Evolutionary conservation across 2,888 invertebrate genomes (phyloP), one percentile per base, ranked within the genome.

Genomic region (Amiota communis): DNA sequence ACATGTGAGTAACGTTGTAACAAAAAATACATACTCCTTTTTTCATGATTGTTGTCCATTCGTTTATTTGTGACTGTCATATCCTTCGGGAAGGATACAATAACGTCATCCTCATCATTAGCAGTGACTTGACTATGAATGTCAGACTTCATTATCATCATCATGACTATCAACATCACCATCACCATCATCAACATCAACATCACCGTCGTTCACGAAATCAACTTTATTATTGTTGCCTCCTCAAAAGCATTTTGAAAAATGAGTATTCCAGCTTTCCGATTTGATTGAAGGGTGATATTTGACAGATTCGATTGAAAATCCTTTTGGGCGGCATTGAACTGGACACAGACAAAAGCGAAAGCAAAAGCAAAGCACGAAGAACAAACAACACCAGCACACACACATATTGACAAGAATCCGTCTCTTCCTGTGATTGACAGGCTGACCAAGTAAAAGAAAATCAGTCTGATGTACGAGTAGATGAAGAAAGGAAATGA

Each of bases 251-350:
- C 57, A 48, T 15, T 65, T 57, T 73, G 81, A 83, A 84, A 82
- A 82, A 84, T 82, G 84, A 82, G 83, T 74, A 78, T 75, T 72
- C 77, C 74, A 81, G 81, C 83, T 84, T 82, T 76, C 75, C 64
- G 36, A 76, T 81, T 85, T 86, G 87, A 87, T 87, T 86, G 87
- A 86, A 87, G 86, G 86, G 81, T 87, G 87, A 86, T 87, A 83
- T 87, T 87, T 86, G 86, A 86, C 86, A 86, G 87, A 87, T 87
- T 86, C 87, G 87, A 86, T 87, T 86, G 86, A 87, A 86, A 84
- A 81, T 84, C 84, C 83, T 86, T 83, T 78, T 75, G 76, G 83
- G 56, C 15, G 75, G 78, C 77, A 76, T 67, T 67, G 46, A 47
- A 48, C 57, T 51, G 51, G 71, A 64, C 63, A 76, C 49, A 46